Conservation (phyloP, 2,888 invertebrate genomes). For the Drosophila prolongata region DNA sequence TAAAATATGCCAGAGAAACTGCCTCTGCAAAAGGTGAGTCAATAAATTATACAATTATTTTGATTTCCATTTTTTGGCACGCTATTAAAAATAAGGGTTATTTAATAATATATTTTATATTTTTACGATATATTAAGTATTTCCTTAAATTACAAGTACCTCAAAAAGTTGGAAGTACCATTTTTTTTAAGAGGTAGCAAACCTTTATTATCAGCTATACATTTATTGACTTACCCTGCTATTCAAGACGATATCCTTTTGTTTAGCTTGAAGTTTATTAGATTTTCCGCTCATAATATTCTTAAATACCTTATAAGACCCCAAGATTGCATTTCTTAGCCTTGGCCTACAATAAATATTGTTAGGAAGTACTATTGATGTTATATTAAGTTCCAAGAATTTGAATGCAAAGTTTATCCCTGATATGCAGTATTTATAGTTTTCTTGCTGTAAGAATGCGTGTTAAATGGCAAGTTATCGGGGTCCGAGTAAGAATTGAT, state of each 20-base stretch:
- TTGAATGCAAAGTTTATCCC: background rate
- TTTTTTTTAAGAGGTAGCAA: background rate
- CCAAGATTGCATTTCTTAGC: too few species aligned
- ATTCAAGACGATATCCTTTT: too few species aligned
- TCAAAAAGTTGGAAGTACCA: background rate
- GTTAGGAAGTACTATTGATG: too few species aligned
- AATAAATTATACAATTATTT: constrained; percentile 37
- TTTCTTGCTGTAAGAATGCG: background rate
- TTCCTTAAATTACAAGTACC: background rate
- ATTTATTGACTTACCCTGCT: too few species aligned
- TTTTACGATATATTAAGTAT: too few species aligned
- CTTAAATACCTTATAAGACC: too few species aligned
- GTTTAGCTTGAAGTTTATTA: too few species aligned
- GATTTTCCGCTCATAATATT: too few species aligned
- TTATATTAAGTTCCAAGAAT: background rate
- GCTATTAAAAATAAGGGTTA: too few species aligned
- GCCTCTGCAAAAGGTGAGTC: constrained; percentile 23
- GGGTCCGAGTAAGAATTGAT: constrained; percentile 54
- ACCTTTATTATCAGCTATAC: too few species aligned
- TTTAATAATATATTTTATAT: too few species aligned
- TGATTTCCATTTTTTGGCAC: background rate
- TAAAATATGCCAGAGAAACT: constrained; percentile 46
- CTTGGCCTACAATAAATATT: too few species aligned
- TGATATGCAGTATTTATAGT: background rate
- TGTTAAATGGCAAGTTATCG: constrained; percentile 6